Evolutionary conservation across 2,888 invertebrate genomes (phyloP).

Genomic region (Cantharis rustica): DNA sequence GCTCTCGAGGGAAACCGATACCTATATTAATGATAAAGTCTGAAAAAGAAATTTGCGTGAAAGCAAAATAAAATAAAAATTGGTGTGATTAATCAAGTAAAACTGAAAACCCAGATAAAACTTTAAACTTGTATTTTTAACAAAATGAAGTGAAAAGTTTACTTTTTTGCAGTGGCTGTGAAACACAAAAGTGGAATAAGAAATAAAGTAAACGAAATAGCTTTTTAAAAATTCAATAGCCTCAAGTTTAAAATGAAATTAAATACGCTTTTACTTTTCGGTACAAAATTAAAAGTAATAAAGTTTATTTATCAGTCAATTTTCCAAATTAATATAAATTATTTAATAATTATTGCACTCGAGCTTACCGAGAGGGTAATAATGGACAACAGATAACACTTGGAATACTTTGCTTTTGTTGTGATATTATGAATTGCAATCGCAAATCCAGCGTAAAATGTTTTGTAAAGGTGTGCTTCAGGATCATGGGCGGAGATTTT

Average conservation of each 20-base stretch:
- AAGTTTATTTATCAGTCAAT: not conserved
- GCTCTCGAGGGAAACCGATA: not conserved
- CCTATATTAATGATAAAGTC: not conserved
- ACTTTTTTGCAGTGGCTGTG: not conserved
- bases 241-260: not conserved
- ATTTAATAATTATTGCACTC: conserved; percentile 16
- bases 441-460: conserved; percentile 27
- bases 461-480: conserved; percentile 24
- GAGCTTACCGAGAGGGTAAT: conserved; percentile 11
- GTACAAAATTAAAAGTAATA: not conserved
- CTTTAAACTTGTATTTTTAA: not conserved
- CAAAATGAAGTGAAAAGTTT: not conserved
- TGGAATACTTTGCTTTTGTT: conserved; percentile 26
- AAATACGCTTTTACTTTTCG: not conserved
- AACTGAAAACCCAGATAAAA: not conserved
- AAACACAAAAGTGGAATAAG: not conserved
- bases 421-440: conserved; percentile 28
- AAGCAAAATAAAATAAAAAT: not conserved
- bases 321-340: conserved; percentile 1
- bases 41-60: not conserved
- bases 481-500: conserved; percentile 27
- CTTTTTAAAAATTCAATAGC: not conserved
- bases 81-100: not conserved
- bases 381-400: conserved; percentile 19
- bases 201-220: not conserved